A percentile compares a stretch with the other conserved stretches of the same genome.
These are phyloP conservation scores for Lithodes maja DNA, from an alignment of 2,888 invertebrate species.

Conservation along the genomic window DNA sequence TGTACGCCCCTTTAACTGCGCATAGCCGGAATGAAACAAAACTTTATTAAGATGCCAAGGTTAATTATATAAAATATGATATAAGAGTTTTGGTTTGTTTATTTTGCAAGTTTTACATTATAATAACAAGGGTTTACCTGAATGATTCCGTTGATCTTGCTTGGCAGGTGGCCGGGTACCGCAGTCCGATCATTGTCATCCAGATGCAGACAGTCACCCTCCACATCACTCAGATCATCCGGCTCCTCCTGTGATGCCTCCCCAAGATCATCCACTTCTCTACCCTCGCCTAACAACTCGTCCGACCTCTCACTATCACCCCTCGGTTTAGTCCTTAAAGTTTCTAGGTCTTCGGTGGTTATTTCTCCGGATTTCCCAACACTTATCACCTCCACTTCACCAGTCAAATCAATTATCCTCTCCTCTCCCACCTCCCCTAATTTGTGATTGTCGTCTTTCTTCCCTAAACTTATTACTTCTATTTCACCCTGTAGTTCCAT, in stretches of 20 bases:
- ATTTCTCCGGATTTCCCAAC: neutral
- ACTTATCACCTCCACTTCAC: neutral
- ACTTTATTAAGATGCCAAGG: too few relatives aligned
- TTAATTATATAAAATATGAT: too few relatives aligned
- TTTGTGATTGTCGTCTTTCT: neutral
- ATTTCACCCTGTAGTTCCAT: neutral
- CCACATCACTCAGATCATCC: slow-evolving; percentile 59
- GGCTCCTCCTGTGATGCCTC: slow-evolving; percentile 62
- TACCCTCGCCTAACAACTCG: slow-evolving; percentile 4
- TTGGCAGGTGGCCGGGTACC: slow-evolving; percentile 3
- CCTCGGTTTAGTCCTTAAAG: neutral
- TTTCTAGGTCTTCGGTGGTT: neutral
- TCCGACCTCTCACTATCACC: slow-evolving; percentile 14
- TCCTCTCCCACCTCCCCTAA: neutral
- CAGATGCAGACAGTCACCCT: slow-evolving; percentile 43
- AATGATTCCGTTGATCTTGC: neutral
- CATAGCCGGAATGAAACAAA: too few relatives aligned
- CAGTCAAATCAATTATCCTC: neutral
- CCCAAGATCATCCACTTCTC: slow-evolving; percentile 45
- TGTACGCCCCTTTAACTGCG: too few relatives aligned
- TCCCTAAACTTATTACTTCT: neutral
- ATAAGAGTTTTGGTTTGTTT: too few relatives aligned
- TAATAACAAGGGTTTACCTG: too few relatives aligned
- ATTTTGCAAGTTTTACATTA: too few relatives aligned
- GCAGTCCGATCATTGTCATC: slow-evolving; percentile 33